These are phyloP conservation scores for Nymphalis polychloros DNA, from an alignment of 2,888 invertebrate species.

Conservation along the genomic window DNA sequence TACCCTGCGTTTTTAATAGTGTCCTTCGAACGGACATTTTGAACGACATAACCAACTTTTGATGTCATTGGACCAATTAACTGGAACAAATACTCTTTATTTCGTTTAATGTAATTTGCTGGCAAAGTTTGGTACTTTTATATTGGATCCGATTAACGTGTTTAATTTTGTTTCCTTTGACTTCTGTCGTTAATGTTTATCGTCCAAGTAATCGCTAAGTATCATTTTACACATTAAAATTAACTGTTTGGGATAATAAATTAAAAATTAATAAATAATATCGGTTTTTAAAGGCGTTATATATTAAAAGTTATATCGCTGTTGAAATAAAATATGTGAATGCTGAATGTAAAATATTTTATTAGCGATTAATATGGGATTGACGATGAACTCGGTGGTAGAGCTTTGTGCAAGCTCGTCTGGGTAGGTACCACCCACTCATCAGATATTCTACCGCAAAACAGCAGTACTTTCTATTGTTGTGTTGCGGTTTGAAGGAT, in stretches of 20 bases:
- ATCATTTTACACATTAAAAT: conserved; percentile 2
- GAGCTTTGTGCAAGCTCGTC: too few relatives aligned
- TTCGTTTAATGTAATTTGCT: not conserved
- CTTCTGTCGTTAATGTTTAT: not conserved
- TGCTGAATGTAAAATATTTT: too few relatives aligned
- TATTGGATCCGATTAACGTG: not conserved
- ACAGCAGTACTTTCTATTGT: too few relatives aligned
- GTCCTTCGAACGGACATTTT: not conserved
- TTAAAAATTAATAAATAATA: conserved; percentile 30
- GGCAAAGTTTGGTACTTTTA: not conserved
- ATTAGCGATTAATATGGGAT: too few relatives aligned
- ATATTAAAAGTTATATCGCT: too few relatives aligned
- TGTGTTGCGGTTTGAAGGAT: too few relatives aligned
- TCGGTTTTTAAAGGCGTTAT: not conserved
- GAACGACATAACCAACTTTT: conserved; percentile 3
- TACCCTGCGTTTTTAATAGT: conserved; percentile 19
- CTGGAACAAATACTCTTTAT: conserved; percentile 1
- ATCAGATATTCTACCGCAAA: too few relatives aligned
- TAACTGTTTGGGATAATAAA: not conserved
- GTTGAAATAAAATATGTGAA: too few relatives aligned
- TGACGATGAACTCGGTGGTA: too few relatives aligned
- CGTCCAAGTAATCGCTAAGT: conserved; percentile 4
- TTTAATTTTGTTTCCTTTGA: conserved; percentile 3
- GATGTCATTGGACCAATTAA: conserved; percentile 19
- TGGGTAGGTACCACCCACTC: too few relatives aligned